phyloP scores from a whole-genome alignment of 2,113 vertebrate genomes.

The Myanophis thanlyinensis region DNA sequence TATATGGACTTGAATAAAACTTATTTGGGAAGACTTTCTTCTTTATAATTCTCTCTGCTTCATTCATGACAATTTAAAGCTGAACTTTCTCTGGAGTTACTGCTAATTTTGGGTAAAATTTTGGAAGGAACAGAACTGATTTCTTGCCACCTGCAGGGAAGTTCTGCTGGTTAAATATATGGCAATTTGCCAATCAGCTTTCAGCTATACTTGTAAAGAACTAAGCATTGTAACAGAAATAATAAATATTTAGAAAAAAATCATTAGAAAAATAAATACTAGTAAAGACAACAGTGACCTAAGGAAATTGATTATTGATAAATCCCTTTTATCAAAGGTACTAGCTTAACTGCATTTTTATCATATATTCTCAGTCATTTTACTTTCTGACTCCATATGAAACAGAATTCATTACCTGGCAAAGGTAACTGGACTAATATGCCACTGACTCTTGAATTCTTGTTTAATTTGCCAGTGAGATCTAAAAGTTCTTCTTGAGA shows the following conservation, averaged over 20 bases:
- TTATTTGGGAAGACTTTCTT: neutral
- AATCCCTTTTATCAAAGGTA: neutral
- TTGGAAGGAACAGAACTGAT: neutral
- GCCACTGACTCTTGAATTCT: conserved; percentile 85
- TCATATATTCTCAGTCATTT: neutral
- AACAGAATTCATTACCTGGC: conserved; percentile 67
- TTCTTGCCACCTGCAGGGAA: neutral
- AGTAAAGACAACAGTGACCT: neutral
- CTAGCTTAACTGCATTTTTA: neutral
- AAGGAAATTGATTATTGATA: neutral
- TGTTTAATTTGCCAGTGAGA: conserved; percentile 81
- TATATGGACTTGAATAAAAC: neutral
- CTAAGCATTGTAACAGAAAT: neutral
- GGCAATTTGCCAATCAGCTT: neutral
- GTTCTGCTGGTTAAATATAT: neutral
- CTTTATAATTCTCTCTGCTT: neutral
- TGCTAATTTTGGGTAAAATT: neutral
- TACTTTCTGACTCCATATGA: neutral
- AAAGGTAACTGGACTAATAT: conserved; percentile 89
- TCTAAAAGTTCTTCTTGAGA: conserved; percentile 88
- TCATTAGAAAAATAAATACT: neutral
- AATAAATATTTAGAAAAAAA: neutral
- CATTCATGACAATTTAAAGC: neutral
- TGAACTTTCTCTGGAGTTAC: neutral
- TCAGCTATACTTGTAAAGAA: neutral